phyloP scores from a whole-genome alignment of 2,113 vertebrate species.

The Callaeas wilsoni region DNA sequence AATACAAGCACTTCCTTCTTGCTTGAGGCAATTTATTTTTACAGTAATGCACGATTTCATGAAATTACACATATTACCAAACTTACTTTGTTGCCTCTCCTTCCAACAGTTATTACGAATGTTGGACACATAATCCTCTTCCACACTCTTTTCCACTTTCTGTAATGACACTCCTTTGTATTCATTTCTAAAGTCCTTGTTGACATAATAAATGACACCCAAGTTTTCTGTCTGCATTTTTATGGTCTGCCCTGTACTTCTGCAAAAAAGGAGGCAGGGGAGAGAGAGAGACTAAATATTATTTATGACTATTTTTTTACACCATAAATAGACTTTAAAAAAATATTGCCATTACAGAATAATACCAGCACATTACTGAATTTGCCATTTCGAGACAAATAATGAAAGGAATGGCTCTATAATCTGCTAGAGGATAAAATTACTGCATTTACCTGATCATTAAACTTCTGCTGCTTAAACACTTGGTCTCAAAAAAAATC shows the following conservation, averaged over 20 bases:
- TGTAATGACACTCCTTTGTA: slow-evolving; percentile 87
- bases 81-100: slow-evolving; percentile 95
- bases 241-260: slow-evolving; percentile 89
- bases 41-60: background rate
- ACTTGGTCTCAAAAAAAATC: background rate
- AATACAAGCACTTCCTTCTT: background rate
- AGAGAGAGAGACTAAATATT: background rate
- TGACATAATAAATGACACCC: slow-evolving; percentile 87
- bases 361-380: background rate
- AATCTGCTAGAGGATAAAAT: background rate
- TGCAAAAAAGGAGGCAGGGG: slow-evolving; percentile 37
- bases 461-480: background rate
- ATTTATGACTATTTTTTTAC: background rate
- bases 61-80: background rate
- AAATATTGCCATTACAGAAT: background rate
- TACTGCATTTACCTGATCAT: background rate
- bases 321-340: background rate
- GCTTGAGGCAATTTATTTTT: background rate
- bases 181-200: slow-evolving; percentile 92
- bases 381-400: background rate
- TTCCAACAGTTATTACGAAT: slow-evolving; percentile 98
- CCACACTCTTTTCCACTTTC: slow-evolving; percentile 94
- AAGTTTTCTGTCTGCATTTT: slow-evolving; percentile 93
- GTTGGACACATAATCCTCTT: slow-evolving; percentile 95
- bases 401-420: background rate